These are phyloP conservation scores for Todus mexicanus DNA, from an alignment of 2,797 vertebrate genomes.

Conservation along the genomic window DNA sequence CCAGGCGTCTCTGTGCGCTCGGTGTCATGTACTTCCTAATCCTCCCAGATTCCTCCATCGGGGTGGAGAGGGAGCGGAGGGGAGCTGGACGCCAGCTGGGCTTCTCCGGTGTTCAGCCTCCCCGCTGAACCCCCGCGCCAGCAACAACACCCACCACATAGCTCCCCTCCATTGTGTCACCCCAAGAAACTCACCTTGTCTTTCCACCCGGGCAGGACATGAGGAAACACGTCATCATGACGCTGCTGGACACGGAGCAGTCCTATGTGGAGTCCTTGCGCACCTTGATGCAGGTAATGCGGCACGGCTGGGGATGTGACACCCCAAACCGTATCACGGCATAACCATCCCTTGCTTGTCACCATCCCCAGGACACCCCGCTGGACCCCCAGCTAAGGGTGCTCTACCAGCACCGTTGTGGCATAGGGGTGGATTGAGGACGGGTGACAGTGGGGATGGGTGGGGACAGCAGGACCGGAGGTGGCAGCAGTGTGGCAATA, in stretches of 20 bases:
- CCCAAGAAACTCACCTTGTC: not conserved
- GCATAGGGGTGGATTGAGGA: accelerated
- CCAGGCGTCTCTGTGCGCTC: slow-evolving; percentile 53
- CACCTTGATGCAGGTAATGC: slow-evolving; percentile 89
- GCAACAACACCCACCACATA: not conserved
- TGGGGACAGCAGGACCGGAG: not conserved
- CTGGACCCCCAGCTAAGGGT: accelerated
- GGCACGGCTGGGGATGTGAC: accelerated
- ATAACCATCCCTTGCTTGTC: not conserved
- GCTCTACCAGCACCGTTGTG: not conserved
- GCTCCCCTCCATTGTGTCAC: not conserved
- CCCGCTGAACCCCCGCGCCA: not conserved
- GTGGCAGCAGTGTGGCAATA: not conserved
- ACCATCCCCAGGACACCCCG: accelerated
- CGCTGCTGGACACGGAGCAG: slow-evolving; percentile 94
- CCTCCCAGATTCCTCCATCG: slow-evolving; percentile 58
- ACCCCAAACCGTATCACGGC: accelerated
- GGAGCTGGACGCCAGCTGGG: slow-evolving; percentile 12
- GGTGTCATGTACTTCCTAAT: slow-evolving; percentile 66
- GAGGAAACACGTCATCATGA: slow-evolving; percentile 98
- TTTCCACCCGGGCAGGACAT: slow-evolving; percentile 83
- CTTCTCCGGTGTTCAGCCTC: not conserved
- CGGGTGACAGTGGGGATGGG: not conserved
- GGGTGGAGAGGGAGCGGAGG: slow-evolving; percentile 44
- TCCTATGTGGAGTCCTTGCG: slow-evolving; percentile 97